phyloP scores from a whole-genome alignment of 2,888 invertebrate species.

The Autographa gamma region DNA sequence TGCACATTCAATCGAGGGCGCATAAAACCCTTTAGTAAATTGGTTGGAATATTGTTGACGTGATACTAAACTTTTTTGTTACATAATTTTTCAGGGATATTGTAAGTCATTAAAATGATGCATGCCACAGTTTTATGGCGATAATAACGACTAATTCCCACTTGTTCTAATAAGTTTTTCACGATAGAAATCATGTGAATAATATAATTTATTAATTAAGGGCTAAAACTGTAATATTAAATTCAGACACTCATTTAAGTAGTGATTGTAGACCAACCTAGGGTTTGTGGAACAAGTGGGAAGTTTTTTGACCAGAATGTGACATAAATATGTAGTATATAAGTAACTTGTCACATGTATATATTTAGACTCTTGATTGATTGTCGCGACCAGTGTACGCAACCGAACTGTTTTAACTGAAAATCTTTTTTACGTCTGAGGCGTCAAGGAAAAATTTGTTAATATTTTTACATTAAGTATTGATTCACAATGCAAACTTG shows the following conservation, averaged over 20 bases:
- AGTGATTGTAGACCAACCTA: no score
- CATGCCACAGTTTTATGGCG: not conserved
- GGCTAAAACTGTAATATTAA: no score
- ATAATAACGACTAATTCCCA: not conserved
- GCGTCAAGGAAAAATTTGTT: not conserved
- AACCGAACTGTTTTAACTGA: not conserved
- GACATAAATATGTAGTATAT: no score
- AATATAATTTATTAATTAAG: no score
- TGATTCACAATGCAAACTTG: conserved; percentile 41
- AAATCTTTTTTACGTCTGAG: not conserved
- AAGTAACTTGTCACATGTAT: no score
- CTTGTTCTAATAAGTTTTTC: not conserved
- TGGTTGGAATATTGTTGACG: not conserved
- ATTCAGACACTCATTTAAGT: no score
- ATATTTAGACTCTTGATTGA: not conserved
- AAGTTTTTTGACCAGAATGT: no score
- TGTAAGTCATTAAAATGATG: no score
- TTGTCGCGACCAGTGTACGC: not conserved
- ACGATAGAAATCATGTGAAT: no score
- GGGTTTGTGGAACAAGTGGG: no score
- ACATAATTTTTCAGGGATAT: conserved; percentile 1
- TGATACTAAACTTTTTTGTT: not conserved
- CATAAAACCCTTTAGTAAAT: not conserved
- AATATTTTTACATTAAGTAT: conserved; percentile 17
- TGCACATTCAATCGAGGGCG: not conserved